A percentile compares a stretch with the other conserved stretches of the same genome.
Conservation (phyloP, 2,113 vertebrate species). For the Lophura nycthemera region DNA sequence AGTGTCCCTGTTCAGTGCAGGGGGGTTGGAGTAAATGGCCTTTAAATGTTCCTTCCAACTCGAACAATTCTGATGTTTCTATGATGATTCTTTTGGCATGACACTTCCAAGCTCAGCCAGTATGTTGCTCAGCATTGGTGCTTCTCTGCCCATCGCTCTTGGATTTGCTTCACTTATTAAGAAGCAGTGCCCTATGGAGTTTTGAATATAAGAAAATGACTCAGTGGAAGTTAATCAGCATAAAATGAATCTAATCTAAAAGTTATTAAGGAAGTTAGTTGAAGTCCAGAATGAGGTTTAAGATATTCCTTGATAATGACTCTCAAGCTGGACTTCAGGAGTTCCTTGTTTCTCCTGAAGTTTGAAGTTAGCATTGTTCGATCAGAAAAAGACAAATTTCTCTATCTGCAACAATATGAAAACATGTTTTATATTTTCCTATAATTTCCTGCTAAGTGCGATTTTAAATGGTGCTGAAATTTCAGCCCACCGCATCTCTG, state of each 20-base stretch:
- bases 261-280: conserved; percentile 12
- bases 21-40: no score
- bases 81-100: no score
- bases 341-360: conserved; percentile 14
- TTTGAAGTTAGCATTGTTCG: neutral
- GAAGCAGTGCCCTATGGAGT: neutral
- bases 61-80: no score
- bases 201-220: neutral
- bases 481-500: neutral
- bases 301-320: neutral
- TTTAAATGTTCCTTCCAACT: no score
- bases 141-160: neutral
- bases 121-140: neutral
- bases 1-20: no score
- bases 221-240: conserved; percentile 33
- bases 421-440: neutral
- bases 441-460: neutral
- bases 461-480: neutral
- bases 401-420: neutral
- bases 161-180: neutral
- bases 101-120: no score
- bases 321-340: neutral
- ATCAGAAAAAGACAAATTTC: neutral
- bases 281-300: neutral
- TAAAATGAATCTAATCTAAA: conserved; percentile 31